Evolutionary conservation across 1,140 invertebrate species (phyloP), one percentile per base, ranked within the genome.

Genomic region (Pomacea maculata): DNA sequence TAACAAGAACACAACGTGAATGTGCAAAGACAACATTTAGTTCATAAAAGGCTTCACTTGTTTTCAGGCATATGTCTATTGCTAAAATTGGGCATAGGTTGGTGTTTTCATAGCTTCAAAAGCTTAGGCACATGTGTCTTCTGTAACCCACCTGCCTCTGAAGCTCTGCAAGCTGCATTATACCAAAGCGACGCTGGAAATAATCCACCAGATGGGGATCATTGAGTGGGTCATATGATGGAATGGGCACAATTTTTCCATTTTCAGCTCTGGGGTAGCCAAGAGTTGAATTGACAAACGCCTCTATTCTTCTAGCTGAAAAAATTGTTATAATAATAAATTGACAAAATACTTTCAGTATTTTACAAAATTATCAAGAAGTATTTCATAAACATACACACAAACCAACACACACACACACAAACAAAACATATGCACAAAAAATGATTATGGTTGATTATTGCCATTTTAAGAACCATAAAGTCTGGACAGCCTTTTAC

Each of bases 181-280:
- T 61, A 45, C 85, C 85, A 84, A 91, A 92, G 80, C 89, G 86
- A 77, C 89, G 83, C 61, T 87, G 86, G 82, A 90, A 92, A 82
- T 89, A 92, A 64, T 92, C 91, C 45, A 83, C 78, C 12, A 92
- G 82, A 78, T 91, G 91, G 19, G 89, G 89, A 80, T 92, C 91
- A 81, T 87, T 87, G 7, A 92, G 85, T 10, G 91, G 83, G 79
- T 88, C 86, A 83, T 92, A 92, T 17, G 85, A 80, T 7, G 89
- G 89, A 21, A 91, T 72, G n/a, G 84, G 85, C 29, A 76, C 19
- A 54, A 78, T 84, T 57, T 82, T 80, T 0, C 86, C 86, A 75
- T 81, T 82, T 45, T 86, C 85, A 45, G 84, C 85, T 34, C 81
- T 75, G 34, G 86, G 84, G 65, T 86, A 87, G 34, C 85, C 84